Evolutionary conservation across 1,140 invertebrate species (phyloP), one percentile per base, ranked within the genome.

Genomic region (Papilio aristodemus): DNA sequence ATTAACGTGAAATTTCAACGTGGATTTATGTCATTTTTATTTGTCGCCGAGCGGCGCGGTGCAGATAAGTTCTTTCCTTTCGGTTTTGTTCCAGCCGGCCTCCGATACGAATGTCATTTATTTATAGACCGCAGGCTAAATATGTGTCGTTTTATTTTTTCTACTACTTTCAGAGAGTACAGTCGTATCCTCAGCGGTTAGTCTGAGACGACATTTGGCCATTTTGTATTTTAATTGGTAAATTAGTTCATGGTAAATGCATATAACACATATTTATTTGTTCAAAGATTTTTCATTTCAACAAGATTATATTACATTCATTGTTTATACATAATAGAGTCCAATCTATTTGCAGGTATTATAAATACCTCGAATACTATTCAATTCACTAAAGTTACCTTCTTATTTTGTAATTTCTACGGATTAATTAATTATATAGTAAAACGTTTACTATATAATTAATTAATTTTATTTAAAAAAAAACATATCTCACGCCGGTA

Each of bases 1-100:
- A 66, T 66, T 66, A 66, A 46, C 43, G 63, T 17, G 63, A 50
- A 36, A 66, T 66, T 50, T 50, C 43, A 50, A 50, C n/a, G 63
- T 46, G n/a, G 43, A 32, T 66, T 64, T 32, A 27, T 64, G 27
- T 64, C 8, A 14, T 64, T 66, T 22, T 50, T 66, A 66, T 50
- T 66, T 66, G n/a, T 32, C 22, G 41, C 8, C 41, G 27, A 36
- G 41, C 9, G 4, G 22, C 19, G 17, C 7, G 46, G n/a, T 13
- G 13, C 8, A n/a, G 59, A 38, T 38, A 62, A 62, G 59, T 62
- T 25, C 32, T n/a, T 17, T 63, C 19, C 19, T 8, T 66, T 32
- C n/a, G 63, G 63, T 66, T 66, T 50, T 50, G 63, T 66, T 66
- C n/a, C 62, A 64, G 41, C 25, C 17, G 39, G 25, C 22, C 27